These are phyloP conservation scores for Cryptotis parvus DNA, from an alignment of 2,113 vertebrate genomes.

Conservation along the genomic window DNA sequence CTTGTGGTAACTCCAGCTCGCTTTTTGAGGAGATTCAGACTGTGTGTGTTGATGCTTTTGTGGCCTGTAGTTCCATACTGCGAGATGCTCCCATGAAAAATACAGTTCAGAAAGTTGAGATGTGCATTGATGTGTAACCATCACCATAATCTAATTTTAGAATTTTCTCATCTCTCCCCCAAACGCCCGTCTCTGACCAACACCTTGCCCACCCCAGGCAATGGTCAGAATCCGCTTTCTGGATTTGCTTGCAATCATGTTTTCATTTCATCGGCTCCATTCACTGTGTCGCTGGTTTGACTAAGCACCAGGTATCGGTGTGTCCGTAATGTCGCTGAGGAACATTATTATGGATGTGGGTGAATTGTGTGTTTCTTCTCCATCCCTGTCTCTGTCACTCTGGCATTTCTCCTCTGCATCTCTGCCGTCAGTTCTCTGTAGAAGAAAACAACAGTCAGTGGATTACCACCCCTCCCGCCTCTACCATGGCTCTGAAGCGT, in stretches of 20 bases:
- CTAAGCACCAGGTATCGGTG: not conserved
- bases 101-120: not conserved
- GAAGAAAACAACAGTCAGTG: not conserved
- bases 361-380: too few species aligned
- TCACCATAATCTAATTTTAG: slow-evolving; percentile 1
- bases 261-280: not conserved
- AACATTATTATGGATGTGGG: too few species aligned
- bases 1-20: not conserved
- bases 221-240: not conserved
- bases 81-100: not conserved
- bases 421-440: not conserved
- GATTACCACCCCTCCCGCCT: not conserved
- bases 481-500: not conserved
- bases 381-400: too few species aligned
- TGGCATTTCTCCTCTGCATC: not conserved
- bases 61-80: not conserved
- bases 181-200: not conserved
- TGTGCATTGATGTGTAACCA: not conserved
- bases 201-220: too few species aligned
- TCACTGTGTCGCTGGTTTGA: not conserved
- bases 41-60: not conserved
- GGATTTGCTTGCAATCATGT: not conserved
- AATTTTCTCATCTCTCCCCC: not conserved
- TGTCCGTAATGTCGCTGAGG: slow-evolving; percentile 7
- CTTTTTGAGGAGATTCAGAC: slow-evolving; percentile 32